Evolutionary conservation across 2,113 vertebrate species (phyloP).

Genomic region (Tyrannus savana): DNA sequence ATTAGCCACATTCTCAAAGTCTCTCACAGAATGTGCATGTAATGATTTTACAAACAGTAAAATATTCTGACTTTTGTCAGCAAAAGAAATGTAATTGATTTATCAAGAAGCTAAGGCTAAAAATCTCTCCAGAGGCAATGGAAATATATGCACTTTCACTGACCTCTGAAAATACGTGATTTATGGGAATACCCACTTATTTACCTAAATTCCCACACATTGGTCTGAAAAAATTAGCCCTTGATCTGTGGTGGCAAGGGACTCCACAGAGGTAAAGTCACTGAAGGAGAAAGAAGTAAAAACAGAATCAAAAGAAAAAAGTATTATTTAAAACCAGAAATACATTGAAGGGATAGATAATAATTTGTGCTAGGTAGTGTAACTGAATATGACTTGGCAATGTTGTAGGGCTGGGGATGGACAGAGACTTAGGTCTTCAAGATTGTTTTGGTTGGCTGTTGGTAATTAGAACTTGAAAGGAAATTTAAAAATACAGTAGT

Average conservation of each 20-base stretch:
- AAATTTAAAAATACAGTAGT: not conserved
- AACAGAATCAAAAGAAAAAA: not conserved
- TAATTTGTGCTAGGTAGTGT: not conserved
- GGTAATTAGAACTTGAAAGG: slow-evolving; percentile 38
- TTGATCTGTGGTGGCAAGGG: slow-evolving; percentile 11
- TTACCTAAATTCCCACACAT: slow-evolving; percentile 22
- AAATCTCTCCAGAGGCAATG: slow-evolving; percentile 7
- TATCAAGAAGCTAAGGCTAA: slow-evolving; percentile 14
- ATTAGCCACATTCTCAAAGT: not conserved
- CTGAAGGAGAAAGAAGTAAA: slow-evolving; percentile 10
- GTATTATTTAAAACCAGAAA: not conserved
- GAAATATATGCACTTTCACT: slow-evolving; percentile 23
- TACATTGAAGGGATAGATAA: slow-evolving; percentile 3
- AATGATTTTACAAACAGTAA: not conserved
- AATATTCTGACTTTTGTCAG: not conserved
- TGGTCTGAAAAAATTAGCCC: slow-evolving; percentile 16
- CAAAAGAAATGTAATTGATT: slow-evolving; percentile 17
- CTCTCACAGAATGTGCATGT: not conserved
- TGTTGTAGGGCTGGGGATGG: not conserved
- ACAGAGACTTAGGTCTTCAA: slow-evolving; percentile 2
- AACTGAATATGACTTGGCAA: slow-evolving; percentile 21
- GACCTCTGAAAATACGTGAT: slow-evolving; percentile 26
- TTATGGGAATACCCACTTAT: slow-evolving; percentile 29
- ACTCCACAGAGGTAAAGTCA: not conserved
- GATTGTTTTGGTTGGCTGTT: slow-evolving; percentile 40